Conservation (phyloP, 2,113 vertebrate genomes). For the Paradisaea rubra region DNA sequence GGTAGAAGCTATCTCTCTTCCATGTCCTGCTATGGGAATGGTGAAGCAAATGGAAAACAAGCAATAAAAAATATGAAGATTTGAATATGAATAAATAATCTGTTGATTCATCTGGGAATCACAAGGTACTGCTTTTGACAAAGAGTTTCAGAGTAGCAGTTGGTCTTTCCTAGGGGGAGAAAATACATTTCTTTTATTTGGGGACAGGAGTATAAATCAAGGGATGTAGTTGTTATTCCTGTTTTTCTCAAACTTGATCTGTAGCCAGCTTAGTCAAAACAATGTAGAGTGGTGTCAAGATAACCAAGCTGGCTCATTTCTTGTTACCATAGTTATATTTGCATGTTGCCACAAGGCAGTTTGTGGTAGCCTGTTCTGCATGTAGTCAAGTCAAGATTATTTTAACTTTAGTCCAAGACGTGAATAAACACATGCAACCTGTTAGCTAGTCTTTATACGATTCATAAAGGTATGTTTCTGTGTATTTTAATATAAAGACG, state of each 20-base stretch:
- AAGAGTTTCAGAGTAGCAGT: neutral
- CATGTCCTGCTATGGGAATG: neutral
- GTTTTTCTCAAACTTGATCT: constrained; percentile 47
- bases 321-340: constrained; percentile 66
- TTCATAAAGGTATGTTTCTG: neutral
- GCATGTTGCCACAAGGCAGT: neutral
- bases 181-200: constrained; percentile 11
- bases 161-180: neutral
- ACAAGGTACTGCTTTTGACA: neutral
- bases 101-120: neutral
- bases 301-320: constrained; percentile 43
- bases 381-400: neutral
- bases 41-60: neutral
- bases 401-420: neutral
- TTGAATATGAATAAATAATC: neutral
- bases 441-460: neutral
- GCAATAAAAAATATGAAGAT: neutral
- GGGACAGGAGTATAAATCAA: neutral
- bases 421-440: neutral
- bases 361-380: constrained; percentile 11
- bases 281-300: constrained; percentile 31
- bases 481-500: neutral
- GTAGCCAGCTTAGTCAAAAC: constrained; percentile 52
- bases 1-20: neutral
- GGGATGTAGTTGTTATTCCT: neutral